Percentiles rank a stretch among this genome's conserved stretches.
These are phyloP conservation scores for Odocoileus virginianus DNA, from an alignment of 2,113 vertebrate genomes.

Conservation along the genomic window DNA sequence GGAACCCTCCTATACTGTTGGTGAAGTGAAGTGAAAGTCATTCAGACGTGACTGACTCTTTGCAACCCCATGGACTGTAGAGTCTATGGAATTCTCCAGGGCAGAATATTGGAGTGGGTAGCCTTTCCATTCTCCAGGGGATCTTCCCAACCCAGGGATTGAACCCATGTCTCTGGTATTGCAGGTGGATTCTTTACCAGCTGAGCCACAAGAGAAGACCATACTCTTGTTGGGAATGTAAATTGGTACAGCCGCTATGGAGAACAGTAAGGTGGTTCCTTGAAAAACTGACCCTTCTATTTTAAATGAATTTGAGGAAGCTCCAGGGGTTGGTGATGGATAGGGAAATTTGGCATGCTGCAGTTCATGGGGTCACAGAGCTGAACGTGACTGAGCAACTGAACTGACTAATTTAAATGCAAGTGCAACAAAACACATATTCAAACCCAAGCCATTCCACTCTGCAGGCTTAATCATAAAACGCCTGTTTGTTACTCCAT, in stretches of 20 bases:
- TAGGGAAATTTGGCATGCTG: neutral
- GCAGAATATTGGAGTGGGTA: neutral
- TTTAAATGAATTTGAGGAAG: neutral
- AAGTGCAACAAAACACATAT: neutral
- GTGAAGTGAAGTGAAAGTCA: neutral
- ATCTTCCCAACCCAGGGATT: neutral
- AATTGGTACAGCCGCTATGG: neutral
- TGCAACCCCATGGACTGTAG: neutral
- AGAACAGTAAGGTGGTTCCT: neutral
- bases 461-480: neutral
- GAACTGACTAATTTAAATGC: neutral
- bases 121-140: neutral
- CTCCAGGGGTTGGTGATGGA: neutral
- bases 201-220: neutral
- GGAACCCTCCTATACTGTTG: neutral
- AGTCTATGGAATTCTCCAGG: neutral
- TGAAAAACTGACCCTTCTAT: neutral
- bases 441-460: neutral
- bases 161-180: neutral
- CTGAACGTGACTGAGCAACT: neutral
- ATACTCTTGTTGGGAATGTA: neutral
- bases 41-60: fast-evolving
- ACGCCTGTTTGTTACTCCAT: neutral
- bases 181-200: neutral
- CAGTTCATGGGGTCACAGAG: neutral